Conservation (phyloP, 1,140 invertebrate species). For the Ips typographus region DNA sequence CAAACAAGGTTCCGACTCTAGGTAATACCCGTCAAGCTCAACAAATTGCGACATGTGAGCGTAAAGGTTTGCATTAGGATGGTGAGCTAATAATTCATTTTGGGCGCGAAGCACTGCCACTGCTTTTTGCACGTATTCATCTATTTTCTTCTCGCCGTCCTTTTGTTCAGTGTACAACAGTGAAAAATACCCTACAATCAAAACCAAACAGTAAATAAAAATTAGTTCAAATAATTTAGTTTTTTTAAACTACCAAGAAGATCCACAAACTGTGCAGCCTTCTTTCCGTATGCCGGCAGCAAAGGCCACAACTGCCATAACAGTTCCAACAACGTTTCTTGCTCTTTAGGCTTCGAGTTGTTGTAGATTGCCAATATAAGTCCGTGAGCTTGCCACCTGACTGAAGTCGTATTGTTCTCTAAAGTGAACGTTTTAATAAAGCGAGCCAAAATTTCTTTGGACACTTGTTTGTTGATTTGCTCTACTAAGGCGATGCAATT, state of each 20-base stretch:
- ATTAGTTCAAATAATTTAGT: constrained; percentile 70
- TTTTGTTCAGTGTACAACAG: constrained; percentile 45
- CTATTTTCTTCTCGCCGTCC: constrained; percentile 54
- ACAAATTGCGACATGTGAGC: constrained; percentile 88
- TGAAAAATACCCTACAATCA: constrained; percentile 44
- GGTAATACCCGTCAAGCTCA: constrained; percentile 93
- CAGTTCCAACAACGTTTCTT: constrained; percentile 76
- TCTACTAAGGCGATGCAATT: constrained; percentile 69
- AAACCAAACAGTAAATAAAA: neutral
- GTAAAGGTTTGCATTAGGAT: constrained; percentile 93
- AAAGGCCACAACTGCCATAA: constrained; percentile 92
- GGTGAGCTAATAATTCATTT: constrained; percentile 83
- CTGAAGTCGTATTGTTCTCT: constrained; percentile 89
- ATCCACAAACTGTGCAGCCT: constrained; percentile 96
- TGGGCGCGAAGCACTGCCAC: constrained; percentile 82
- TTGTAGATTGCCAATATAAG: constrained; percentile 83
- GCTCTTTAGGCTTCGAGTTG: constrained; percentile 75
- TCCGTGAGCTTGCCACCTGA: constrained; percentile 94
- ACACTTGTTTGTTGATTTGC: constrained; percentile 71
- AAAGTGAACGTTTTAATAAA: constrained; percentile 90
- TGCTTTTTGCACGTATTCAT: constrained; percentile 81
- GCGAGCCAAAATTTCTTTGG: constrained; percentile 66
- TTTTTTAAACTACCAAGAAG: constrained; percentile 65
- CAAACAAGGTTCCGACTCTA: constrained; percentile 95
- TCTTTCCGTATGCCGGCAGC: constrained; percentile 86